Evolutionary conservation across 2,888 invertebrate genomes (phyloP).

Genomic region (Belgica antarctica): DNA sequence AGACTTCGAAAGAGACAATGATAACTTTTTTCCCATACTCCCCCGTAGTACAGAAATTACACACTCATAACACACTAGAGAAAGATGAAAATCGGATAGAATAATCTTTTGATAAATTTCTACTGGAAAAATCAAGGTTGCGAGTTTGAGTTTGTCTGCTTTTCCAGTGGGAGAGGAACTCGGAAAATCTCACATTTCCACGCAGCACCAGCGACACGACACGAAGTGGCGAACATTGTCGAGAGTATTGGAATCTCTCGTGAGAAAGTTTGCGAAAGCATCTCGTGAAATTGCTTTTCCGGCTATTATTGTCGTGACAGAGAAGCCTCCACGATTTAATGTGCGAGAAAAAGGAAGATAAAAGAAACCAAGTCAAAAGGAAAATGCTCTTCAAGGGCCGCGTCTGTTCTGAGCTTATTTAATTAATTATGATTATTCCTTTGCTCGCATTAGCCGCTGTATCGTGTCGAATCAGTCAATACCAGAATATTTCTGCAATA

Average conservation of each 20-base stretch:
- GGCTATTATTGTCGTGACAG: conserved; percentile 5
- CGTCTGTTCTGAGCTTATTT: conserved; percentile 25
- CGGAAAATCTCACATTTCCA: neutral
- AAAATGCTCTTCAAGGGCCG: conserved; percentile 2
- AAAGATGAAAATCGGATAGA: conserved; percentile 2
- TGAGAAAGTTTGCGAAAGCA: neutral
- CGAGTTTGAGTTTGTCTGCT: conserved; percentile 1
- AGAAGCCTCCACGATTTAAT: neutral
- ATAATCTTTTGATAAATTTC: conserved; percentile 36
- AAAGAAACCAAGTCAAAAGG: conserved; percentile 26
- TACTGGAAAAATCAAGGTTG: conserved; percentile 22
- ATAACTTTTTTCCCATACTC: neutral
- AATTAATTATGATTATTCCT: conserved; percentile 37
- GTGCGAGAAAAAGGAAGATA: too few relatives aligned
- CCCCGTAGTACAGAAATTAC: conserved; percentile 13
- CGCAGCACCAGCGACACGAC: neutral
- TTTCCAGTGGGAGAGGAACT: conserved; percentile 1
- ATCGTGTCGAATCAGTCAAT: neutral
- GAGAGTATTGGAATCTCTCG: neutral
- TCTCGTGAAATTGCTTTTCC: neutral
- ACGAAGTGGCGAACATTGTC: neutral
- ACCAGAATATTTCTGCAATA: neutral
- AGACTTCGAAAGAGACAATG: neutral
- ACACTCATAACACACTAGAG: conserved; percentile 22
- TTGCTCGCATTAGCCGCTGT: neutral